Conservation (phyloP, 2,888 invertebrate species). For the Globia sparganii region DNA sequence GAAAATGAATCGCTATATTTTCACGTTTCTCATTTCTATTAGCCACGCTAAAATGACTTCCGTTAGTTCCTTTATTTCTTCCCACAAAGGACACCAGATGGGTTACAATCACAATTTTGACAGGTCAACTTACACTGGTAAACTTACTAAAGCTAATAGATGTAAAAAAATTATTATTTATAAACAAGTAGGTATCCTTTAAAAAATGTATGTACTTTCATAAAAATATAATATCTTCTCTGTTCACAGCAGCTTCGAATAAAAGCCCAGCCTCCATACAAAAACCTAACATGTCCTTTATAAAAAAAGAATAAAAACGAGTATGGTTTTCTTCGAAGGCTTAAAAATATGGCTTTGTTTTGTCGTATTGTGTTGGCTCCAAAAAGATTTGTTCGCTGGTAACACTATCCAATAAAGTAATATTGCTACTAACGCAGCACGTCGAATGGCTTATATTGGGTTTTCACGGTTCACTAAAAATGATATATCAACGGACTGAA, state of each 20-base stretch:
- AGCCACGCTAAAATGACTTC: slow-evolving; percentile 26
- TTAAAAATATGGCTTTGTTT: not conserved
- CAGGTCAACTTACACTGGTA: not conserved
- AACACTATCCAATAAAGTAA: not conserved
- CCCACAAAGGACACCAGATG: not conserved
- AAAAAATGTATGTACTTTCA: too few species aligned
- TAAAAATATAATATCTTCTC: too few species aligned
- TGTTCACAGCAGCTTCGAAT: too few species aligned
- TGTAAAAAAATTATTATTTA: slow-evolving; percentile 36
- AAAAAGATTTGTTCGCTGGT: not conserved
- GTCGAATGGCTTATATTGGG: too few species aligned
- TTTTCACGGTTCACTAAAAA: too few species aligned
- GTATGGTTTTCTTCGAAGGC: not conserved
- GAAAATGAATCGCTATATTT: slow-evolving; percentile 38
- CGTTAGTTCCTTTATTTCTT: slow-evolving; percentile 14
- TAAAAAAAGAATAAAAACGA: not conserved
- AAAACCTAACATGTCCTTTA: too few species aligned
- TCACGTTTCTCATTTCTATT: slow-evolving; percentile 30
- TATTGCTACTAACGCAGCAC: too few species aligned
- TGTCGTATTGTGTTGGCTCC: not conserved
- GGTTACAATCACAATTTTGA: slow-evolving; percentile 12
- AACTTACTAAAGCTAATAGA: slow-evolving; percentile 16
- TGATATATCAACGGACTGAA: too few species aligned
- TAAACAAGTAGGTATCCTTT: slow-evolving; percentile 10
- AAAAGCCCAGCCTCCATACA: too few species aligned